These are phyloP conservation scores for Nyctereutes procyonoides DNA, from an alignment of 2,113 vertebrate genomes.

Conservation along the genomic window DNA sequence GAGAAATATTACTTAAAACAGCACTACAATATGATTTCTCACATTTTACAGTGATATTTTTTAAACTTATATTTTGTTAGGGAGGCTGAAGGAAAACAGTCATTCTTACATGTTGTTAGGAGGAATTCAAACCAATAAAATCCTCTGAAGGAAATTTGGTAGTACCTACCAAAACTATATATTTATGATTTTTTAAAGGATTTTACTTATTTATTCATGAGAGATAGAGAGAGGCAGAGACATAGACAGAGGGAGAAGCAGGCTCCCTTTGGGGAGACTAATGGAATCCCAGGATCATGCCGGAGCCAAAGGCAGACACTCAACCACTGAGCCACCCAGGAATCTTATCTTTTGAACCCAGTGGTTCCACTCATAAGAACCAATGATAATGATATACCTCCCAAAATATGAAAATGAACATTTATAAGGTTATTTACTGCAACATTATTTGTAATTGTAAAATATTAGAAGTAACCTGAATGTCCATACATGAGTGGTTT, in stretches of 20 bases:
- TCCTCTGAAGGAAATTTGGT: not conserved
- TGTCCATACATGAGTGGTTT: not conserved
- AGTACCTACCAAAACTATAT: not conserved
- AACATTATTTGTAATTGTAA: not conserved
- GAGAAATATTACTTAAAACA: not conserved
- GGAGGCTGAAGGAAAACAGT: not conserved
- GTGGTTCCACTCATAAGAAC: not conserved
- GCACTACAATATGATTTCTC: not conserved
- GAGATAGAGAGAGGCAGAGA: no score
- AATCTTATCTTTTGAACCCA: not conserved
- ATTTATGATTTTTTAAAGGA: not conserved
- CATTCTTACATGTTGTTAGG: not conserved
- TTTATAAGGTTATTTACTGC: not conserved
- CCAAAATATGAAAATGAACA: slow-evolving; percentile 12
- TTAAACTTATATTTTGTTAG: not conserved
- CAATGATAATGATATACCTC: not conserved
- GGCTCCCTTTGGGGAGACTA: no score
- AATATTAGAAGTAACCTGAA: not conserved
- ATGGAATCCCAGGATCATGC: no score
- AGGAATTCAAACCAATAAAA: not conserved
- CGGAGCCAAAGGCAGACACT: no score
- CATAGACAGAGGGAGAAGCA: no score
- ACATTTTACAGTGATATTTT: not conserved
- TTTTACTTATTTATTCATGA: no score
- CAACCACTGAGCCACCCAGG: no score